These are phyloP conservation scores for Palloptera scutellata DNA, from an alignment of 2,888 invertebrate species.

Conservation along the genomic window DNA sequence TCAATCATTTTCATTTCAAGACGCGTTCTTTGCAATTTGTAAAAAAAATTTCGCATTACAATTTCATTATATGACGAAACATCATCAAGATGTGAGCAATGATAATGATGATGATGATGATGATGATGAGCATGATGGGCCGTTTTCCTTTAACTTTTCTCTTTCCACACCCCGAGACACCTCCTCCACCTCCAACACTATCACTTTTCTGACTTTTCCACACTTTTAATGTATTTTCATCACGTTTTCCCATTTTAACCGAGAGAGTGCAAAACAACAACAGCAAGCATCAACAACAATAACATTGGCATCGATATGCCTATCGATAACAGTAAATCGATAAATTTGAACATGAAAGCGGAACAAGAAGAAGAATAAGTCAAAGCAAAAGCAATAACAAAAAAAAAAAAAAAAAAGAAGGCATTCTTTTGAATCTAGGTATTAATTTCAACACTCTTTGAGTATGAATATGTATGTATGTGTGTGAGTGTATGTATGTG, in stretches of 20 bases:
- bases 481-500: slow-evolving; percentile 15
- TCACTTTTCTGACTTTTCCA: not conserved
- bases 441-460: slow-evolving; percentile 6
- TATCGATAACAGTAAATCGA: slow-evolving; percentile 27
- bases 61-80: slow-evolving; percentile 15
- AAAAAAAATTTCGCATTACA: slow-evolving; percentile 19
- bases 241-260: not conserved
- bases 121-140: too few species aligned
- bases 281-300: slow-evolving; percentile 16
- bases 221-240: not conserved
- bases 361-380: not conserved
- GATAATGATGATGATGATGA: too few species aligned
- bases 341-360: slow-evolving; percentile 28
- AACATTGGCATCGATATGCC: slow-evolving; percentile 20
- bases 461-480: not conserved
- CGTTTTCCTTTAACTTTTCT: not conserved
- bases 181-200: too few species aligned
- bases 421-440: not conserved
- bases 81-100: slow-evolving; percentile 5
- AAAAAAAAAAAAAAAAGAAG: slow-evolving; percentile 5
- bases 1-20: slow-evolving; percentile 19
- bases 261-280: too few species aligned
- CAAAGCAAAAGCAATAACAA: too few species aligned
- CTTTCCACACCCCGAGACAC: not conserved
- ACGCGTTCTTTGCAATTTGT: slow-evolving; percentile 22